phyloP scores from a whole-genome alignment of 2,113 vertebrate species.

The Albula goreensis region DNA sequence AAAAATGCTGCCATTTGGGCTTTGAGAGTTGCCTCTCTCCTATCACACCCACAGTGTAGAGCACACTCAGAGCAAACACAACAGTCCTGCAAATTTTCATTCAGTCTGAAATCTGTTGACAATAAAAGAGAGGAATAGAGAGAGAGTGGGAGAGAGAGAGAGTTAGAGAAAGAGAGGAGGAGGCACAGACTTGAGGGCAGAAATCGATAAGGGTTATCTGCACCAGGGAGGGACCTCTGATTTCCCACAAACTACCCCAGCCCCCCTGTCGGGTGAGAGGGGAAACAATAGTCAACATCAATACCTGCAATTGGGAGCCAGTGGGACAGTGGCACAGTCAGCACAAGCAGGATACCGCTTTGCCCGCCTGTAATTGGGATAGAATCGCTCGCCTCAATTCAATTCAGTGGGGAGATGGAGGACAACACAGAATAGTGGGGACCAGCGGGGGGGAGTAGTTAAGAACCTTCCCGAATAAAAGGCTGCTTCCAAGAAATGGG shows the following conservation, averaged over 20 bases:
- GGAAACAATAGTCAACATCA: slow-evolving; percentile 69
- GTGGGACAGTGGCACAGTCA: slow-evolving; percentile 40
- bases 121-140: not conserved
- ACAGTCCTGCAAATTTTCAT: not conserved
- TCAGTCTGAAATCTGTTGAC: not conserved
- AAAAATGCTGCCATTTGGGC: not conserved
- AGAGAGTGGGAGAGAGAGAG: not conserved
- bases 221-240: slow-evolving; percentile 66
- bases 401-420: slow-evolving; percentile 61
- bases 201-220: slow-evolving; percentile 73
- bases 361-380: slow-evolving; percentile 61
- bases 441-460: slow-evolving; percentile 47
- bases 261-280: slow-evolving; percentile 56
- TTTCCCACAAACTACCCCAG: slow-evolving; percentile 64
- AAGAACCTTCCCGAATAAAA: slow-evolving; percentile 51
- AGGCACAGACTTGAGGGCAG: slow-evolving; percentile 39
- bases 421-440: slow-evolving; percentile 18
- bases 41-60: not conserved
- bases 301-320: slow-evolving; percentile 70
- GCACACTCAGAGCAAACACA: not conserved
- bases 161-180: slow-evolving; percentile 2
- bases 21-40: not conserved
- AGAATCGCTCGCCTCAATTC: slow-evolving; percentile 69
- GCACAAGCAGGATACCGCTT: slow-evolving; percentile 59
- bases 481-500: slow-evolving; percentile 1